Base-by-base conservation (phyloP, 2,113 vertebrate genomes). In the Raja brachyura region DNA sequence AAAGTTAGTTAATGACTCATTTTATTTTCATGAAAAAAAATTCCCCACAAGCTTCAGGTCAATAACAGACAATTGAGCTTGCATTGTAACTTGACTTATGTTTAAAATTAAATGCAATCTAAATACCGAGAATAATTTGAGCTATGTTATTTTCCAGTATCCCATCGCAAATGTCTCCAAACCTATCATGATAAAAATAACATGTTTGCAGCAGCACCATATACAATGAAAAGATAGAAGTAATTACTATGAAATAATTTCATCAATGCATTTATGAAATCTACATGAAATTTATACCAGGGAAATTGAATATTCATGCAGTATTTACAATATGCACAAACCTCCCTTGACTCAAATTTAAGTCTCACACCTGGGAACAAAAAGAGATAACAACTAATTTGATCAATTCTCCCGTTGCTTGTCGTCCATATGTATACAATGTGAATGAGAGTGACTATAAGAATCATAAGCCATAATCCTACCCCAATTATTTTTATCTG, bases 241-340 rank as follows among this genome's bases (percentile, higher is more conserved):
- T 61, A 11, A 13, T 88, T 88, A 31, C 56, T 63, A 66, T 88
- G 83, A 88, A 88, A 88, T 86, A 61, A 85, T 22, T 9, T 85
- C 28, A 85, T 86, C 20, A n/a, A 4, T 61, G 56, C 22, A 5
- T 86, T 61, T 61, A 86, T 86, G 28, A 14, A 86, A 61, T 56
- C 66, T 73, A 20, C 22, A 73, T 73, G 18, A 20, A 73, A 73
- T 88, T n/a, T 61, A 28, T 0, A 61, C 25, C 5, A 88, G n/a
- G 31, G 83, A 88, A 88, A 31, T n/a, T 63, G 13, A n/a, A 59
- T 86, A 14, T 86, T 83, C 79, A 56, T 2, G 8, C 33, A 33
- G 78, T 2, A 3, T 54, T 83, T 59, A 59, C 79, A 14, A 59
- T 83, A 20, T 54, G 28, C 77, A 59, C 22, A 10, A 25, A 48